phyloP scores from a whole-genome alignment of 2,113 vertebrate genomes.

The Nothoprocta pentlandii region DNA sequence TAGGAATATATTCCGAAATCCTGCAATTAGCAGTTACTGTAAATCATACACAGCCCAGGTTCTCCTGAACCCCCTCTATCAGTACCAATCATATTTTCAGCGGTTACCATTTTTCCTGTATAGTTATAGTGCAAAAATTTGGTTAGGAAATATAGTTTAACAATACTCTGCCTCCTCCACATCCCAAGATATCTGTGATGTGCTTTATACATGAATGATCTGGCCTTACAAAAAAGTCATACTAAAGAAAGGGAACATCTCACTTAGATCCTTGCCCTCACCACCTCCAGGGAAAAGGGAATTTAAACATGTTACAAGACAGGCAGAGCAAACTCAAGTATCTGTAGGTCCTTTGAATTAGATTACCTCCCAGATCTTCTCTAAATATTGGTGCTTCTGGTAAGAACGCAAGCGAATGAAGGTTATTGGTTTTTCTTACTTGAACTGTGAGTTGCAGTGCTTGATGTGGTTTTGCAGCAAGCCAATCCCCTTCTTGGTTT shows the following conservation, averaged over 20 bases:
- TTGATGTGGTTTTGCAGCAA: conserved; percentile 81
- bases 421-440: conserved; percentile 57
- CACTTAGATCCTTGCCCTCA: neutral
- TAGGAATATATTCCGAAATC: neutral
- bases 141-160: neutral
- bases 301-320: neutral
- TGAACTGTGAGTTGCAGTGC: conserved; percentile 79
- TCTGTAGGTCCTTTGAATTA: neutral
- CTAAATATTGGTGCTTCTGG: neutral
- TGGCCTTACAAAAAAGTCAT: neutral
- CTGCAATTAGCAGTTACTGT: neutral
- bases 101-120: neutral
- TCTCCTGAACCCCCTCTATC: neutral
- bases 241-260: neutral
- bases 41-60: neutral
- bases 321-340: neutral
- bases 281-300: neutral
- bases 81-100: neutral
- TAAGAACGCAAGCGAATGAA: neutral
- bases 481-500: conserved; percentile 81
- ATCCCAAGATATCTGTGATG: neutral
- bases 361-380: neutral
- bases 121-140: neutral
- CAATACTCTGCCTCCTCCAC: neutral
- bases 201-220: neutral